Evolutionary conservation across 1,140 invertebrate species (phyloP), one percentile per base, ranked within the genome.

Genomic region (Chlorops oryzae): DNA sequence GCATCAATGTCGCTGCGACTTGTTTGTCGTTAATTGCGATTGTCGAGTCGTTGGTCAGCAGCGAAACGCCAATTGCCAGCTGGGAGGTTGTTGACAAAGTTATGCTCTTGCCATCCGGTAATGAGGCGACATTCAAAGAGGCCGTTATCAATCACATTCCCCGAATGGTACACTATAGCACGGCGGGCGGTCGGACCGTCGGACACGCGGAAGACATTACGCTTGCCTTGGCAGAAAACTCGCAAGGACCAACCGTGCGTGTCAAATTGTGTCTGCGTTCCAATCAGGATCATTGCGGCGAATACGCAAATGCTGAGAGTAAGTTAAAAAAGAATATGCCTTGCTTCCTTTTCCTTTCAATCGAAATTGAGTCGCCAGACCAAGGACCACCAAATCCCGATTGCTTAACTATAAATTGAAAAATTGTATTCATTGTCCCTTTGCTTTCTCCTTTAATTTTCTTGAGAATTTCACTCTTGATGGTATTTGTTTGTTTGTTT

Each of bases 221-320:
- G 24, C 62, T 72, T 62, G 65, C 72, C 1, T 40, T 73, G 51
- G 65, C 65, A 0, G 63, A 77, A 17, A 82, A 81, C 42, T 77
- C 81, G 12, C 73, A 78, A 2, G 81, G 83, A 45, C 80, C 84
- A 0, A 77, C 81, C 39, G 80, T 92, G 17, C 73, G 87, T 23
- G 82, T 90, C 1, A 85, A 86, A 54, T 74, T 92, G 1, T 93
- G 90, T 59, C 74, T 92, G n/a, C 78, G 82, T 55, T 80, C 82
- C 2, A 87, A 88, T 61, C 79, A 82, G 22, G 84, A 87, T 21
- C 85, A 87, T 53, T 93, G 90, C 63, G 88, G 89, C 10, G 86
- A 90, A 39, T 88, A 87, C 69, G 78, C 81, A 1, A 83, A 86
- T 65, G 88, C 88, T 32, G 83, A 88, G 62, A 83, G 87, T 90